Conservation (phyloP, 2,113 vertebrate species). For the Hydrochoerus hydrochaeris region DNA sequence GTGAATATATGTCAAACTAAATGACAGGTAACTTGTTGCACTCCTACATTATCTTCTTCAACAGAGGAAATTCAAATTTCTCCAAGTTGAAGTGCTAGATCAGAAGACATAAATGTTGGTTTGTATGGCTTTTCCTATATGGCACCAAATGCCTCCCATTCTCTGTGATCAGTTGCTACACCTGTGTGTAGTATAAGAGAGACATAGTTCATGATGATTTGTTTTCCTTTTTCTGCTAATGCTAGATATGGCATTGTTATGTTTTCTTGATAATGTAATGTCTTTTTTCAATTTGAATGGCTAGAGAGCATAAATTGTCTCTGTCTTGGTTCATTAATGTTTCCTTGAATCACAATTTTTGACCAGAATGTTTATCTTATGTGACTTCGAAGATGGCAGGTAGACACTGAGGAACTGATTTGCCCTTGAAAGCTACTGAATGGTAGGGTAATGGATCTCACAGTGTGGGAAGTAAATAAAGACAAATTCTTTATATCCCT, state of each 20-base stretch:
- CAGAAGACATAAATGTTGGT: background rate
- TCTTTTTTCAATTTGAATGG: background rate
- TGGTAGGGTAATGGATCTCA: background rate
- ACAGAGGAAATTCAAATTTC: conserved; percentile 44
- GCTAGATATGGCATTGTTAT: background rate
- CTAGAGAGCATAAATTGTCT: background rate
- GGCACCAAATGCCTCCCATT: background rate
- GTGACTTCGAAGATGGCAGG: conserved; percentile 16
- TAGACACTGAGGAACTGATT: conserved; percentile 41
- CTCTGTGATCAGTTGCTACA: background rate
- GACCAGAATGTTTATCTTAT: conserved; percentile 33
- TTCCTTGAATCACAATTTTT: conserved; percentile 36
- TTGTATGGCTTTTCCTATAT: background rate
- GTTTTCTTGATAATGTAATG: conserved; percentile 9
- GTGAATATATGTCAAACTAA: background rate
- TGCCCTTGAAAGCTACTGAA: background rate
- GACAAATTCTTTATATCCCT: background rate
- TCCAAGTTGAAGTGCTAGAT: background rate
- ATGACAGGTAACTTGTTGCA: background rate
- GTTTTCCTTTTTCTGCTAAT: background rate
- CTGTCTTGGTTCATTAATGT: background rate
- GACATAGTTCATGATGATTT: background rate
- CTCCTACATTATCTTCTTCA: background rate
- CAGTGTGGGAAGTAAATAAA: background rate
- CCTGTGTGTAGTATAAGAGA: background rate